Percentiles rank a stretch among this genome's conserved stretches.
phyloP scores from a whole-genome alignment of 1,140 invertebrate genomes.

The Lepidotrigona ventralis region DNA sequence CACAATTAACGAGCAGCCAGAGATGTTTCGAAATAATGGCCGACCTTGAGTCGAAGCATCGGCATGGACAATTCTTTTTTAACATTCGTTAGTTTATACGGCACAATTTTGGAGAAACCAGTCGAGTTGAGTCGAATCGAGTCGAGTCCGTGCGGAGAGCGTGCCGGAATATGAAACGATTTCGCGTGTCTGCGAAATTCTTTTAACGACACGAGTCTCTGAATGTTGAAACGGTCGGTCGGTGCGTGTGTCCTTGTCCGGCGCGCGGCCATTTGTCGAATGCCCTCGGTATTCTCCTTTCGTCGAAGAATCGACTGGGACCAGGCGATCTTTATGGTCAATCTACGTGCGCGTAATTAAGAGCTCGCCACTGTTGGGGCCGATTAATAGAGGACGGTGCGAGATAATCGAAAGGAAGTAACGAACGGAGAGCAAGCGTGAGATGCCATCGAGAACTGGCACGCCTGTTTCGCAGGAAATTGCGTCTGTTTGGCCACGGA shows the following conservation, averaged over 20 bases:
- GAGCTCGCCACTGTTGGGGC: slow-evolving; percentile 75
- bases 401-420: slow-evolving; percentile 80
- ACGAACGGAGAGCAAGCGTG: slow-evolving; percentile 68
- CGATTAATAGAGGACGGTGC: slow-evolving; percentile 79
- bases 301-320: slow-evolving; percentile 72
- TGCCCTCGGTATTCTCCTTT: slow-evolving; percentile 52
- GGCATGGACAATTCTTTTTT: not conserved
- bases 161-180: slow-evolving; percentile 13
- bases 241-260: slow-evolving; percentile 29
- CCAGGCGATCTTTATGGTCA: slow-evolving; percentile 78
- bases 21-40: not conserved
- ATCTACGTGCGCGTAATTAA: slow-evolving; percentile 73
- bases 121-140: not conserved
- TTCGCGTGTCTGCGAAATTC: slow-evolving; percentile 51
- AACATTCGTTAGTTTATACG: slow-evolving; percentile 4
- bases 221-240: slow-evolving; percentile 26
- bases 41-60: not conserved
- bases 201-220: slow-evolving; percentile 37
- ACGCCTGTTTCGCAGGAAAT: slow-evolving; percentile 67
- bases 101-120: slow-evolving; percentile 7
- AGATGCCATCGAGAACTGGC: slow-evolving; percentile 68
- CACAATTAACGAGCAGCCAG: not conserved
- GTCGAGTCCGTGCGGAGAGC: not conserved
- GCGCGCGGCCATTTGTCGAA: slow-evolving; percentile 15
- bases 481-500: slow-evolving; percentile 56